Conservation (phyloP, 2,888 invertebrate species). For the Watsonalla cultraria region DNA sequence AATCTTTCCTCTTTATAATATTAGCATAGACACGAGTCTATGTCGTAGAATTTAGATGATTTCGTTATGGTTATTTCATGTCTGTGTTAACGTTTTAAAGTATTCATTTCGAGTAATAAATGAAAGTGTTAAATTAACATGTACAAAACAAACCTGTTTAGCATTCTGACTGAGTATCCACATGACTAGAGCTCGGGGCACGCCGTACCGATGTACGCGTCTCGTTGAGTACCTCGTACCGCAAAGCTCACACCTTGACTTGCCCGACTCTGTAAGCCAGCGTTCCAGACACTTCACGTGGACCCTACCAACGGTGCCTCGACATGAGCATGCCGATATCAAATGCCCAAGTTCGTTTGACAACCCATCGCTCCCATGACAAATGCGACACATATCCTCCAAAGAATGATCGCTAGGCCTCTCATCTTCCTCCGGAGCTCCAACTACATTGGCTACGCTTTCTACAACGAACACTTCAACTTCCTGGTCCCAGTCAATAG, state of each 20-base stretch:
- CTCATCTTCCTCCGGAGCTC: slow-evolving; percentile 30
- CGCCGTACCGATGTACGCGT: slow-evolving; percentile 80
- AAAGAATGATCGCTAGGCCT: slow-evolving; percentile 48
- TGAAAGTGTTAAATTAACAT: too few relatives aligned
- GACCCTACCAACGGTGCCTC: slow-evolving; percentile 85
- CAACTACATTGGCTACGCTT: slow-evolving; percentile 15
- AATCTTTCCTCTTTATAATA: too few relatives aligned
- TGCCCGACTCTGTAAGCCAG: slow-evolving; percentile 87
- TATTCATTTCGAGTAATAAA: too few relatives aligned
- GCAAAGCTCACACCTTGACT: slow-evolving; percentile 85
- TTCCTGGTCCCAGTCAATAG: slow-evolving; percentile 42
- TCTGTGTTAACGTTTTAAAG: too few relatives aligned
- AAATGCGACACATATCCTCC: slow-evolving; percentile 69
- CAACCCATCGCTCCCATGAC: slow-evolving; percentile 59
- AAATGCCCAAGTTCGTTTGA: slow-evolving; percentile 51
- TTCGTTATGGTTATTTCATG: too few relatives aligned
- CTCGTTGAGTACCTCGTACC: slow-evolving; percentile 82
- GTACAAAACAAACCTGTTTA: slow-evolving; percentile 50
- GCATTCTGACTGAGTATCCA: slow-evolving; percentile 79
- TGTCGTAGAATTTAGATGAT: too few relatives aligned
- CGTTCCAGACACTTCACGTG: slow-evolving; percentile 86
- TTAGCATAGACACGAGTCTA: too few relatives aligned
- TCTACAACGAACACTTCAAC: slow-evolving; percentile 23
- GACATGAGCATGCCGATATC: slow-evolving; percentile 68
- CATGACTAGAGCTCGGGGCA: slow-evolving; percentile 74